Evolutionary conservation across 2,888 invertebrate genomes (phyloP), one percentile per base, ranked within the genome.

Genomic region (Adelognathus sp.): DNA sequence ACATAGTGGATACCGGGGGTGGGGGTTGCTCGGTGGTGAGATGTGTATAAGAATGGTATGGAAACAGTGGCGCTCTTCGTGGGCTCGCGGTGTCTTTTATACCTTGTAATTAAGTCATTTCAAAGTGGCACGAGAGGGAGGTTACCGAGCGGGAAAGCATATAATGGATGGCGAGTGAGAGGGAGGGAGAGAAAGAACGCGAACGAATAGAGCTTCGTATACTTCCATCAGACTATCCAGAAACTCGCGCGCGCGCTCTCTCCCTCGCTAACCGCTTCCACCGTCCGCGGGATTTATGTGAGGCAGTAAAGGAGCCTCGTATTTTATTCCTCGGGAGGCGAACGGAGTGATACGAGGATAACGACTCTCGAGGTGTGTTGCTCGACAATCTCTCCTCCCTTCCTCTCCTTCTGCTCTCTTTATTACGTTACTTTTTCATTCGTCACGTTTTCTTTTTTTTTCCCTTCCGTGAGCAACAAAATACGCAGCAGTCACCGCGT

Each of bases 81-180:
- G 41, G 56, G 63, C 66, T 54, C 54, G 72, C 58, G 69, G 73
- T 79, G 74, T 81, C 79, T 75, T 82, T 82, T 81, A 82, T 82
- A 82, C 81, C 78, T 82, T 76, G 81, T 82, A 82, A 82, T 82
- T 82, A 81, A 82, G 81, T 82, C 81, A 81, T 82, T 80, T 74
- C 71, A 80, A 75, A 50, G 73, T 80, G 76, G 76, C 78, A 78
- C 72, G 67, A 27, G 41, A 78, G 67, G 33, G n/a, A n/a, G 50
- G 67, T 18, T 11, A 50, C 50, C 50, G 24, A n/a, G n/a, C n/a
- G 50, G 41, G 21, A 50, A 11, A 50, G 50, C 50, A 50, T 24
- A 11, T 11, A n/a, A 21, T 21, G n/a, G 11, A 21, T 21, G 3
- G 50, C 18, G 29, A 58, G 52, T 29, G 39, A 54, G 52, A 11